These are phyloP conservation scores for Dicranocentrus wangi DNA, from an alignment of 2,888 invertebrate genomes.

Conservation along the genomic window DNA sequence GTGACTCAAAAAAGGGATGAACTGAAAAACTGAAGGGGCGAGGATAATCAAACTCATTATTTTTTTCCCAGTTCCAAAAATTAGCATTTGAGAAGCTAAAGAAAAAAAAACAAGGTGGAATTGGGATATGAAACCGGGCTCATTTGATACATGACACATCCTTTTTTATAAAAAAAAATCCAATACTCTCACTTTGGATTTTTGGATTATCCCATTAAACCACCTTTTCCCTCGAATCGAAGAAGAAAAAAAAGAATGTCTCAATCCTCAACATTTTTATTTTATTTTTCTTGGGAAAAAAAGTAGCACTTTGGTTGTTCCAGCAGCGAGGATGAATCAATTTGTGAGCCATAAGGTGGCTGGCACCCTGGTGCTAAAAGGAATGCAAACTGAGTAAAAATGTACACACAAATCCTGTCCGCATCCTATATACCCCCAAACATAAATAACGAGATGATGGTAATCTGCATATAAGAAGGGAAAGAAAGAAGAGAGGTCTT, in stretches of 20 bases:
- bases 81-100: too few relatives aligned
- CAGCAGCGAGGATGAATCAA: conserved; percentile 71
- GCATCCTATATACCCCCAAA: neutral
- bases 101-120: too few relatives aligned
- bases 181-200: too few relatives aligned
- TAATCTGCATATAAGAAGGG: conserved; percentile 46
- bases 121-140: too few relatives aligned
- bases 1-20: conserved; percentile 39
- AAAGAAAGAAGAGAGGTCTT: conserved; percentile 2
- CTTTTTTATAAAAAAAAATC: too few relatives aligned
- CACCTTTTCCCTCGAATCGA: too few relatives aligned
- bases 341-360: conserved; percentile 71
- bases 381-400: neutral
- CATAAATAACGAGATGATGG: conserved; percentile 20
- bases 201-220: too few relatives aligned
- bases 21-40: conserved; percentile 32
- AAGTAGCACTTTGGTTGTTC: conserved; percentile 13
- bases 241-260: too few relatives aligned
- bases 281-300: neutral
- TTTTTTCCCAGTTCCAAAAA: conserved; percentile 33
- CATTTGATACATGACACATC: too few relatives aligned
- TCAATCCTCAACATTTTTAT: neutral
- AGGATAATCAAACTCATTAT: conserved; percentile 54
- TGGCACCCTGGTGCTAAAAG: conserved; percentile 63
- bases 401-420: neutral